These are phyloP conservation scores for Acanthosepion lycidas DNA, from an alignment of 2,888 invertebrate genomes.

Conservation along the genomic window DNA sequence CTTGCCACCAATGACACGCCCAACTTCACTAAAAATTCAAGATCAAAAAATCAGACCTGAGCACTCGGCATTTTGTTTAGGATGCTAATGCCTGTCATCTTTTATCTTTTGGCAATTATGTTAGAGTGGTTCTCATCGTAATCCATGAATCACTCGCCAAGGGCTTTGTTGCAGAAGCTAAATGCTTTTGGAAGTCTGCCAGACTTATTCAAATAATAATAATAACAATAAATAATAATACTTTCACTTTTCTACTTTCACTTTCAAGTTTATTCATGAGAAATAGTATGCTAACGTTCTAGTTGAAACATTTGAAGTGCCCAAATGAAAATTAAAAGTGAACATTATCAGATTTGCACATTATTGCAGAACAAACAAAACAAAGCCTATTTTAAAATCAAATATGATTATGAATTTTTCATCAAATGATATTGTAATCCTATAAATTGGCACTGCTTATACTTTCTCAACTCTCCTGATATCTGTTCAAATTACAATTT, in stretches of 20 bases:
- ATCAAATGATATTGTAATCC: not conserved
- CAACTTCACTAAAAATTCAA: not conserved
- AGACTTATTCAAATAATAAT: slow-evolving; percentile 21
- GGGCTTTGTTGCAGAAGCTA: slow-evolving; percentile 22
- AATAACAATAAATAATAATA: not conserved
- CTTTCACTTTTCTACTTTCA: not conserved
- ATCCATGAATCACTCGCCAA: slow-evolving; percentile 20
- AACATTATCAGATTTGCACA: slow-evolving; percentile 21
- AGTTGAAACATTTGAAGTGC: not conserved
- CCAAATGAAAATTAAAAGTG: not conserved
- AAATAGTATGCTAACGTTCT: not conserved
- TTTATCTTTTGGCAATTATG: slow-evolving; percentile 13
- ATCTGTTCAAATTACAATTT: not conserved
- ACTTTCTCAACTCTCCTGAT: not conserved
- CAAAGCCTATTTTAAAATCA: not conserved
- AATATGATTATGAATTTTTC: slow-evolving; percentile 33
- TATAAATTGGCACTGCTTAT: not conserved
- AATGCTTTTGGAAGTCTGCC: not conserved
- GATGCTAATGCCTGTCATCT: not conserved
- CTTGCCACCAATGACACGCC: not conserved
- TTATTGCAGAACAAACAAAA: not conserved
- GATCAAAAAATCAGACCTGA: not conserved
- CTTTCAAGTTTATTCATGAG: not conserved
- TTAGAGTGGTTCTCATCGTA: not conserved
- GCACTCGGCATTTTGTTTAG: not conserved